A percentile compares a stretch with the other conserved stretches of the same genome.
phyloP scores from a whole-genome alignment of 1,140 invertebrate species.

The Leptopilina clavipes region DNA sequence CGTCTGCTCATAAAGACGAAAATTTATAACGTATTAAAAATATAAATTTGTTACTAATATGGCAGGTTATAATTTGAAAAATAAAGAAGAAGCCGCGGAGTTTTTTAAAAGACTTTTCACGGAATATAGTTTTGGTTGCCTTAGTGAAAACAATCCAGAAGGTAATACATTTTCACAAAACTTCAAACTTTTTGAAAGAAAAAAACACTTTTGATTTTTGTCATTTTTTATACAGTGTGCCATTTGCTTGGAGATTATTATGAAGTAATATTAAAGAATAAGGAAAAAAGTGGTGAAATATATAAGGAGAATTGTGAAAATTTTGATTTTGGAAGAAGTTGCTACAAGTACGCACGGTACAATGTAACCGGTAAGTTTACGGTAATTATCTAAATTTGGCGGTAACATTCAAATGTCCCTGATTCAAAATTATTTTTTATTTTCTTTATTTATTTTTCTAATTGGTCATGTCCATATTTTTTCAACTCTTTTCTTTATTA shows the following conservation, averaged over 20 bases:
- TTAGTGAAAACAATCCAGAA: slow-evolving; percentile 86
- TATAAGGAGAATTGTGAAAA: slow-evolving; percentile 91
- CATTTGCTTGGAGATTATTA: slow-evolving; percentile 92
- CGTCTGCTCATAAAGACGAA: no score
- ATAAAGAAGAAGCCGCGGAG: slow-evolving; percentile 88
- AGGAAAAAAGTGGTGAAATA: slow-evolving; percentile 83
- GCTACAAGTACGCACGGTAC: slow-evolving; percentile 88
- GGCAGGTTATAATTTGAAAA: slow-evolving; percentile 83
- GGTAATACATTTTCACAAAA: slow-evolving; percentile 74
- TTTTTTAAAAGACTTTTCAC: slow-evolving; percentile 92
- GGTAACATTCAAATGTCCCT: no score
- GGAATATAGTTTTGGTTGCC: slow-evolving; percentile 94
- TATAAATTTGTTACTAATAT: slow-evolving; percentile 65
- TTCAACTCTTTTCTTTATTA: no score
- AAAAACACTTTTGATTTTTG: slow-evolving; percentile 31
- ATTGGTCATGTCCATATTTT: no score
- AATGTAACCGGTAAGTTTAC: slow-evolving; percentile 76
- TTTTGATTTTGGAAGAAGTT: slow-evolving; percentile 86
- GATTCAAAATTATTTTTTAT: no score
- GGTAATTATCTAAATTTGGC: neutral
- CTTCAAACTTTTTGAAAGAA: slow-evolving; percentile 35
- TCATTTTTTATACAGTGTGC: slow-evolving; percentile 81
- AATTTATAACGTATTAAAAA: neutral
- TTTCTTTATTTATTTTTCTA: no score
- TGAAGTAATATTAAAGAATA: slow-evolving; percentile 87